Conservation (phyloP, 2,888 invertebrate species). For the Petrolisthes cinctipes region DNA sequence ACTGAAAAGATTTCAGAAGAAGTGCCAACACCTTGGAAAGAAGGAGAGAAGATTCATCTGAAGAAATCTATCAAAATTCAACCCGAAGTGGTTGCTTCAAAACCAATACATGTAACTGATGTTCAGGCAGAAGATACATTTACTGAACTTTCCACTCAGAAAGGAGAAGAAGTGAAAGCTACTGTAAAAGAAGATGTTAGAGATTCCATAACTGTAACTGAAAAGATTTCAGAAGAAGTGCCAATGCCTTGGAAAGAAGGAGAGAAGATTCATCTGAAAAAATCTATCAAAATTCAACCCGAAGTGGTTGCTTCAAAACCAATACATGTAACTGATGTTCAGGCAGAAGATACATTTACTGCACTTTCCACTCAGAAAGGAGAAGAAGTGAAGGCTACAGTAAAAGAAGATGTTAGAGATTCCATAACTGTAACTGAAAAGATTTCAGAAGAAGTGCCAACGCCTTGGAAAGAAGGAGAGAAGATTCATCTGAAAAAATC, state of each 20-base stretch:
- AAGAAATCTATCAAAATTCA: constrained; percentile 42
- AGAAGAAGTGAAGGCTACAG: constrained; percentile 28
- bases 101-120: constrained; percentile 35
- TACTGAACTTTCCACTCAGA: constrained; percentile 9
- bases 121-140: constrained; percentile 23
- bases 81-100: constrained; percentile 42
- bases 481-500: constrained; percentile 20
- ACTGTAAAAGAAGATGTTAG: constrained; percentile 23
- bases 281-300: constrained; percentile 12
- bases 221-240: constrained; percentile 33
- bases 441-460: constrained; percentile 38
- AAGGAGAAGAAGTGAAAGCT: constrained; percentile 27
- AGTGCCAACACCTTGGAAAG: too few relatives aligned
- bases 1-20: too few relatives aligned
- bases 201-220: constrained; percentile 36
- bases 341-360: constrained; percentile 22
- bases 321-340: constrained; percentile 21
- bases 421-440: constrained; percentile 43
- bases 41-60: too few relatives aligned
- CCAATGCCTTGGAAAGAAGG: constrained; percentile 25
- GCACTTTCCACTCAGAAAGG: constrained; percentile 28
- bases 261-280: constrained; percentile 29
- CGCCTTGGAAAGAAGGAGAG: constrained; percentile 31
- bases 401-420: constrained; percentile 45
- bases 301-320: constrained; percentile 10